These are phyloP conservation scores for Plodia interpunctella DNA, from an alignment of 1,140 invertebrate genomes.

Conservation along the genomic window DNA sequence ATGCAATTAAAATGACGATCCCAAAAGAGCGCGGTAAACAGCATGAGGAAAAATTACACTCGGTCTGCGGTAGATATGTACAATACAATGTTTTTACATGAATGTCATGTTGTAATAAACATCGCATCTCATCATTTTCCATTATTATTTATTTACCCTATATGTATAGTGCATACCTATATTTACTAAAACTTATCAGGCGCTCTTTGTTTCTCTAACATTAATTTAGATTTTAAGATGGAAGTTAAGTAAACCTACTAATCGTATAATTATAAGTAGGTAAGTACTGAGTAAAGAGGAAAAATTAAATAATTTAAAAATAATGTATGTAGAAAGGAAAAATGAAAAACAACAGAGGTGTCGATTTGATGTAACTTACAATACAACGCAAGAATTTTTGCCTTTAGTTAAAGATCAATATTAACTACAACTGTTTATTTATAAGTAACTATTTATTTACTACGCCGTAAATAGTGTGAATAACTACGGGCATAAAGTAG, in stretches of 20 bases:
- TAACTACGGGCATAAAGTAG: background rate
- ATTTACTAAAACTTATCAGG: background rate
- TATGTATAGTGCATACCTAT: background rate
- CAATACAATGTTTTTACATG: too few species aligned
- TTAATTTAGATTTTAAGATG: background rate
- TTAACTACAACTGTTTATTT: background rate
- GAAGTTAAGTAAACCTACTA: background rate
- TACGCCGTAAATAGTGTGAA: background rate
- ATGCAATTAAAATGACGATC: too few species aligned
- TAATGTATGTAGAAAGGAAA: too few species aligned
- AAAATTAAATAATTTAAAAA: too few species aligned
- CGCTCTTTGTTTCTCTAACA: background rate
- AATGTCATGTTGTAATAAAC: too few species aligned
- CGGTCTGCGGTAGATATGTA: background rate
- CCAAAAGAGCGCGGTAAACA: slow-evolving; percentile 13
- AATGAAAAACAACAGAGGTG: too few species aligned
- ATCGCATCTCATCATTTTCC: too few species aligned
- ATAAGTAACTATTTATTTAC: background rate
- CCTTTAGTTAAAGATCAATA: background rate
- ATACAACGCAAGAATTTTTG: too few species aligned
- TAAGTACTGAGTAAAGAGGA: background rate
- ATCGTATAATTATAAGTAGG: background rate
- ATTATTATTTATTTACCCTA: background rate
- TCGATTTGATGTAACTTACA: too few species aligned
- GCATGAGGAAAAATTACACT: background rate